A percentile compares a stretch with the other conserved stretches of the same genome.
These are phyloP conservation scores for Hozukius guyotensis DNA, from an alignment of 2,797 vertebrate species.

Conservation along the genomic window DNA sequence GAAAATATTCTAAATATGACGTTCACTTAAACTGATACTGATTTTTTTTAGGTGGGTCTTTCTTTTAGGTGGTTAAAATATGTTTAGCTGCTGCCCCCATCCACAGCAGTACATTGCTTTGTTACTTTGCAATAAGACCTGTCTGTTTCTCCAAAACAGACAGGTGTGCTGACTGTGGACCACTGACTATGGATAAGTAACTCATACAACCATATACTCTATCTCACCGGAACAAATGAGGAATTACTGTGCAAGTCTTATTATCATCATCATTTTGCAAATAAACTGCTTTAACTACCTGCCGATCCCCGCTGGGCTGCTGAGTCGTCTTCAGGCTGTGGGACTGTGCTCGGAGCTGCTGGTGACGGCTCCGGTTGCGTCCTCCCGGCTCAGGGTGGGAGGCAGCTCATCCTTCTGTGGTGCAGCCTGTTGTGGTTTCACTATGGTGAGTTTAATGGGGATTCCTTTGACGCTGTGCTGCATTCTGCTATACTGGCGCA, in stretches of 20 bases:
- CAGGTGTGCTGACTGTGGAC: too few species aligned
- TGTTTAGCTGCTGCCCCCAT: too few species aligned
- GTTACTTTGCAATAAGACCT: too few species aligned
- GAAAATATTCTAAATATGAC: too few species aligned
- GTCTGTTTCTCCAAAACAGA: too few species aligned
- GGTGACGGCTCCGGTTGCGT: constrained; percentile 80
- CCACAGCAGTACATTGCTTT: too few species aligned
- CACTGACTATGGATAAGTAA: too few species aligned
- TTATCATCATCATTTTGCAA: neutral
- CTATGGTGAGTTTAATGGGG: constrained; percentile 79
- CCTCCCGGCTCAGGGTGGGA: constrained; percentile 78
- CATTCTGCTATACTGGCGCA: constrained; percentile 86
- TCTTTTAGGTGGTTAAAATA: too few species aligned
- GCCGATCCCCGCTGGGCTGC: constrained; percentile 72
- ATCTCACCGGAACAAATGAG: neutral
- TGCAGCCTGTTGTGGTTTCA: constrained; percentile 67
- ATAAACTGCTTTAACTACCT: constrained; percentile 69
- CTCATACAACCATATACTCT: too few species aligned
- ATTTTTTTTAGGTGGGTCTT: too few species aligned
- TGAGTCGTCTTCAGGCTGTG: constrained; percentile 76
- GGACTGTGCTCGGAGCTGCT: constrained; percentile 86
- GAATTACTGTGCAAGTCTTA: neutral
- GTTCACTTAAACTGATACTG: too few species aligned
- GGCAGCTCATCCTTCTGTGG: constrained; percentile 79
- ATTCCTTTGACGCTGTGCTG: constrained; percentile 79